These are phyloP conservation scores for Bacillus rossius DNA, from an alignment of 1,140 invertebrate genomes.

Conservation along the genomic window DNA sequence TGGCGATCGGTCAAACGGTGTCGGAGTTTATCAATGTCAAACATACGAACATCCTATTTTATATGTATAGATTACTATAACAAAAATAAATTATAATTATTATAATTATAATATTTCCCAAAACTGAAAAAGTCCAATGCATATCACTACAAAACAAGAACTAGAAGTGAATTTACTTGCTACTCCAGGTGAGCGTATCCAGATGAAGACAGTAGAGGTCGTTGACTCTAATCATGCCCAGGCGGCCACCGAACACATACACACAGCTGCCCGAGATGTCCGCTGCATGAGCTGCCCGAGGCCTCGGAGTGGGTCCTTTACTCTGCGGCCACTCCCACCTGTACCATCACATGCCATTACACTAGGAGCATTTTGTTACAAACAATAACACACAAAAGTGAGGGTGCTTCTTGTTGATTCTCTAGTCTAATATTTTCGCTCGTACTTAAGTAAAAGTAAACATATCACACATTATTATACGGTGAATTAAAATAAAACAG, in stretches of 20 bases:
- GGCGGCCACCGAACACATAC: constrained; percentile 46
- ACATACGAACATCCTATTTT: too few relatives aligned
- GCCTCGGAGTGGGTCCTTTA: constrained; percentile 35
- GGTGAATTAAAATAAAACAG: too few relatives aligned
- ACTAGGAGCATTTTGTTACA: too few relatives aligned
- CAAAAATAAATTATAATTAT: not conserved
- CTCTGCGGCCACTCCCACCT: too few relatives aligned
- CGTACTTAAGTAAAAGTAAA: too few relatives aligned
- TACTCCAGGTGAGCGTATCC: constrained; percentile 40
- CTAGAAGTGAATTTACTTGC: constrained; percentile 33
- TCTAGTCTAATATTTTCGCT: too few relatives aligned
- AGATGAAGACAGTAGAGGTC: constrained; percentile 45
- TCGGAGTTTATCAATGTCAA: too few relatives aligned
- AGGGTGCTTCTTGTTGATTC: constrained; percentile 36
- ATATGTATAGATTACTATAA: not conserved
- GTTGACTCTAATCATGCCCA: constrained; percentile 37
- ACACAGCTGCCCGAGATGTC: constrained; percentile 32
- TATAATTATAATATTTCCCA: not conserved
- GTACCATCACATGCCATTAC: too few relatives aligned
- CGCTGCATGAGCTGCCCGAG: constrained; percentile 44
- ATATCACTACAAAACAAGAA: too few relatives aligned
- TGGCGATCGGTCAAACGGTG: too few relatives aligned
- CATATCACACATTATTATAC: too few relatives aligned
- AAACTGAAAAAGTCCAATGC: not conserved
- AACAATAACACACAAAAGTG: too few relatives aligned